Evolutionary conservation across 2,797 vertebrate genomes (phyloP), one percentile per base, ranked within the genome.

Genomic region (Pangasius macronema): DNA sequence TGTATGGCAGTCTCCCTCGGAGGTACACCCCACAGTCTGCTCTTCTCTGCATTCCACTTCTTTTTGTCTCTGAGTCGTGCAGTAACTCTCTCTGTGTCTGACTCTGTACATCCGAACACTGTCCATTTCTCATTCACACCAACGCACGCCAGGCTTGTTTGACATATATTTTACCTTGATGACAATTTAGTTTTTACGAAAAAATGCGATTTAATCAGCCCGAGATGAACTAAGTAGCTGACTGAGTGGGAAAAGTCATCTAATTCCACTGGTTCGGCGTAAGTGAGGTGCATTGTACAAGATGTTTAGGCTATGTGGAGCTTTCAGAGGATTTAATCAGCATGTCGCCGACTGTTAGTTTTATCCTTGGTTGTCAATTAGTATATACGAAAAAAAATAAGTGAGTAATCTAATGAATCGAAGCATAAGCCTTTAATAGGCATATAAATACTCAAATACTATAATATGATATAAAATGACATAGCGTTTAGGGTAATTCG

Each of bases 1-100:
- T 96, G 94, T 96, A 96, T 95, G 95, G 95, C 94, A 96, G 95
- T 96, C 96, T 96, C 93, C 96, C 96, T 92, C 95, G 96, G 95
- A 96, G 96, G 96, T 96, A 96, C 92, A 93, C 91, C 94, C 87
- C 85, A 85, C 88, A 84, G 51, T 88, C 72, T 88, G 33, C 30
- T n/a, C 85, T 82, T 59, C 73, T n/a, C 85, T 89, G 85, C 82
- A 39, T 88, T 88, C 70, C 84, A 88, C 11, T 7, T 89, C 86
- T 91, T 90, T 39, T 85, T n/a, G n/a, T 75, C 79, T 53, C 46
- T 67, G 51, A 76, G 14, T 27, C 42, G 42, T 67, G 67, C 42
- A 42, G 76, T 83, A 82, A 67, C 84, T 77, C 55, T 61, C 55
- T 33, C 76, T 86, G 51, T 85, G 57, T 63, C 61, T 49, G 20